Evolutionary conservation across 2,113 vertebrate species (phyloP), one percentile per base, ranked within the genome.

Genomic region (Emydocephalus ijimae): DNA sequence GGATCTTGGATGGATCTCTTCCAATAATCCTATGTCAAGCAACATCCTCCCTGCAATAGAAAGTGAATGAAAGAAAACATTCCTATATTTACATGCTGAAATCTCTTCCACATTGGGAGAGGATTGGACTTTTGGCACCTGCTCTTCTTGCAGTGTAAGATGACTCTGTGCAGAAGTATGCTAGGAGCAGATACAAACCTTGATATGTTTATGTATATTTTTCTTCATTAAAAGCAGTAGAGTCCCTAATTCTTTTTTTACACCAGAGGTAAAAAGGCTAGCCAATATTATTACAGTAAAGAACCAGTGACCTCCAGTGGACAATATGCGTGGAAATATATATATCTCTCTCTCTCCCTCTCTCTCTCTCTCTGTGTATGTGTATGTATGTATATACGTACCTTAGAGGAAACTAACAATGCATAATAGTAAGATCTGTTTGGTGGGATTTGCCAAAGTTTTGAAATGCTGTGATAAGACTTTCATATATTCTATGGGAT

Each of bases 221-320:
- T 57, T 24, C 39, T 14, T 59, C 29, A 57, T 59, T 85, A 89
- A 92, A 55, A 34, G 24, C 34, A 90, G 34, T 14, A 86, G 59
- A 59, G 23, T 39, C 59, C 43, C 20, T 12, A 10, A 39, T 57
- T 61, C n/a, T 90, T 88, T 89, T 24, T 61, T 24, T 29, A 23
- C n/a, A 74, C 26, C 34, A 45, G 3, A 20, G 45, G 85, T 21
- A 52, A 55, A 54, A 69, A 1, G 24, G 55, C 50, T 9, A 12
- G 5, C 34, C 59, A 52, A 7, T 18, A 26, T 9, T 5, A 10
- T 89, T 85, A 94, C 88, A 0, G 2, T 1, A 26, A 91, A 93
- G 74, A 94, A 57, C 88, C 94, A 24, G 50, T 89, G 88, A 92
- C 91, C 93, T 86, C 88, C 94, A 95, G 93, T 43, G 85, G 90